phyloP scores from a whole-genome alignment of 2,797 vertebrate genomes.

The Pteropus rufus region DNA sequence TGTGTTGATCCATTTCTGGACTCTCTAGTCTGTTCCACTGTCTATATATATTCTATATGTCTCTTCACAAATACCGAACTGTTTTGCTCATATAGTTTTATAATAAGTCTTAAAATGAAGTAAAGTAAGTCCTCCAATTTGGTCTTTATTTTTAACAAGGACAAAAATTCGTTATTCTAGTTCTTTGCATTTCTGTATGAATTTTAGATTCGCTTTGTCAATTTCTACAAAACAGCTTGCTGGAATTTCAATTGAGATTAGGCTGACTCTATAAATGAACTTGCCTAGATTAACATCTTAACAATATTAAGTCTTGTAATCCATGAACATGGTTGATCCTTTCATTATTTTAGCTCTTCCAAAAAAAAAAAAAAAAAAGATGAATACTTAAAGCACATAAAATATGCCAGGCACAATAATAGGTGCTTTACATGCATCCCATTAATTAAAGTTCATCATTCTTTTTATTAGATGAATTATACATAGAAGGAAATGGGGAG shows the following conservation, averaged over 20 bases:
- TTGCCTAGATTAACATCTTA: background rate
- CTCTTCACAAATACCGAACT: background rate
- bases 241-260: constrained; percentile 8
- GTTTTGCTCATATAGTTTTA: background rate
- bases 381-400: background rate
- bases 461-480: background rate
- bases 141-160: background rate
- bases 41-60: background rate
- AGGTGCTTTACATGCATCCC: background rate
- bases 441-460: background rate
- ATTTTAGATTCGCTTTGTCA: background rate
- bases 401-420: background rate
- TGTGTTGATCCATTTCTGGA: background rate
- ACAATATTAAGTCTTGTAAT: background rate
- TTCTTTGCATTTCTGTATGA: background rate
- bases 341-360: background rate
- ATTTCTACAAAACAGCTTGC: background rate
- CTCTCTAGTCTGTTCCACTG: background rate
- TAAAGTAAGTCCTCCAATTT: background rate
- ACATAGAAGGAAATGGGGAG: background rate
- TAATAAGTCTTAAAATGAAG: background rate
- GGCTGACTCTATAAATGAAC: background rate
- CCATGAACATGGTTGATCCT: background rate
- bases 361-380: background rate
- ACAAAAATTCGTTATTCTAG: background rate